Conservation (phyloP, 2,797 vertebrate species). For the Rhinichthys osculus region DNA sequence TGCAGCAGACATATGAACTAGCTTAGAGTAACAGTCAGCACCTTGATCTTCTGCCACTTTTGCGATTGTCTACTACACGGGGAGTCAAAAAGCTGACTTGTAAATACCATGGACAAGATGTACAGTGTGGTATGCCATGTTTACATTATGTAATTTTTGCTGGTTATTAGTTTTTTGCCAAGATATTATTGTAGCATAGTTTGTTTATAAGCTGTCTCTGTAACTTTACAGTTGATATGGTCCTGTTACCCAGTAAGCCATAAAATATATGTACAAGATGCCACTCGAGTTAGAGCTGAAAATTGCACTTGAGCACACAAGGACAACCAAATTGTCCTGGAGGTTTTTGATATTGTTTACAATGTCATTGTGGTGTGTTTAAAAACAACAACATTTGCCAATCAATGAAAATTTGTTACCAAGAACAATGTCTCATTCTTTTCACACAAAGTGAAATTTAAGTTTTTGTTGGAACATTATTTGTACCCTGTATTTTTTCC, state of each 20-base stretch:
- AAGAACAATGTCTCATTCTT: constrained; percentile 55
- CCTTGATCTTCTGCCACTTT: constrained; percentile 81
- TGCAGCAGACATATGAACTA: constrained; percentile 67
- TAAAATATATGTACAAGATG: constrained; percentile 80
- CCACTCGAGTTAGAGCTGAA: constrained; percentile 79
- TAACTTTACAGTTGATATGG: constrained; percentile 84
- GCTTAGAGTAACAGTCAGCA: constrained; percentile 69
- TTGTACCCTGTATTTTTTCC: constrained; percentile 58
- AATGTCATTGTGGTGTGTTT: constrained; percentile 62
- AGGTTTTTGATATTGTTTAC: constrained; percentile 62
- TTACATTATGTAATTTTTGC: constrained; percentile 93
- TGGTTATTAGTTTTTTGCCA: constrained; percentile 82
- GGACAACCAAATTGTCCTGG: constrained; percentile 58
- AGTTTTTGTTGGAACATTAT: constrained; percentile 51
- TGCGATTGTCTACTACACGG: constrained; percentile 71
- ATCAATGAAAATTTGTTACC: constrained; percentile 62
- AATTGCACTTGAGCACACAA: constrained; percentile 80
- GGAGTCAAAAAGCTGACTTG: constrained; percentile 78
- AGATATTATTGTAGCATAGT: constrained; percentile 81
- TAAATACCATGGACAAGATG: constrained; percentile 89
- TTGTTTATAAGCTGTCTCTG: constrained; percentile 79
- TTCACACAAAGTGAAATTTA: constrained; percentile 54
- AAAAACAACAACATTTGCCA: constrained; percentile 69
- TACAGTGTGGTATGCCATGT: constrained; percentile 92
- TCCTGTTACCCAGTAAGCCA: constrained; percentile 87